These are phyloP conservation scores for Diarsia rubi DNA, from an alignment of 2,888 invertebrate genomes.

Conservation along the genomic window DNA sequence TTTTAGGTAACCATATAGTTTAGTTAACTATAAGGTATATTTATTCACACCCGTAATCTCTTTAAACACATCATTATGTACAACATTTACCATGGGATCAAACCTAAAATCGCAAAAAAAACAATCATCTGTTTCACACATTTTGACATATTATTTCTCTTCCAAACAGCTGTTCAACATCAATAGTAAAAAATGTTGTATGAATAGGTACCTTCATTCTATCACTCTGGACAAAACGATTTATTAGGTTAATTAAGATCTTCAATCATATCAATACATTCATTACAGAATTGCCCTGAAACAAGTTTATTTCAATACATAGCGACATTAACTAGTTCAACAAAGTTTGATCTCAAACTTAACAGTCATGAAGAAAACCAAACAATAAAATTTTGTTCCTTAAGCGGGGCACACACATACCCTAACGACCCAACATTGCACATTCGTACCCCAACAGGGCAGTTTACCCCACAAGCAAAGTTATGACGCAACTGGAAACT, in stretches of 20 bases:
- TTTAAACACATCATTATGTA: too few species aligned
- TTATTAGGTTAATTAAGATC: not conserved
- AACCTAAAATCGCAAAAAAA: too few species aligned
- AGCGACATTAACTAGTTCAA: not conserved
- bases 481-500: not conserved
- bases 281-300: not conserved
- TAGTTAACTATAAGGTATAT: too few species aligned
- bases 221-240: not conserved
- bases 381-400: conserved; percentile 3
- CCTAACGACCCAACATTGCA: not conserved
- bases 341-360: conserved; percentile 20
- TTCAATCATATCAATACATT: too few species aligned
- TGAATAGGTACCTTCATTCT: too few species aligned
- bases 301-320: conserved; percentile 3
- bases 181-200: too few species aligned
- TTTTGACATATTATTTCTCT: too few species aligned
- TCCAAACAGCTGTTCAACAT: too few species aligned
- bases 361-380: conserved; percentile 3
- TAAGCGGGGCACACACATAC: not conserved
- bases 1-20: not conserved
- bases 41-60: too few species aligned
- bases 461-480: not conserved
- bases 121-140: too few species aligned
- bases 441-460: not conserved
- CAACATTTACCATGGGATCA: too few species aligned